Conservation (phyloP, 2,888 invertebrate genomes). For the Nomada ferruginata region DNA sequence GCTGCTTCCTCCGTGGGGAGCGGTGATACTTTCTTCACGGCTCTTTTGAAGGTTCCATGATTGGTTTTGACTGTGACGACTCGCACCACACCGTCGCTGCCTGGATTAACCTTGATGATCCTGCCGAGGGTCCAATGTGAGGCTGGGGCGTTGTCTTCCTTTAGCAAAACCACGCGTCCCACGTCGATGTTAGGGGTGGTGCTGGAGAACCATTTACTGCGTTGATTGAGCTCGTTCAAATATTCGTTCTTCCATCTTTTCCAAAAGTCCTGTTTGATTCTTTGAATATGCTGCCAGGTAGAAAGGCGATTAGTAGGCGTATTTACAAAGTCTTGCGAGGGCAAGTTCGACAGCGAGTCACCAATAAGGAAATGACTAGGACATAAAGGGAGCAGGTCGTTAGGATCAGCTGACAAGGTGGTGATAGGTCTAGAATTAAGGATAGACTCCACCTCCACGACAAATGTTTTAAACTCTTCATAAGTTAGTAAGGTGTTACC, state of each 20-base stretch:
- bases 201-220: conserved; percentile 18
- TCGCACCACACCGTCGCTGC: conserved; percentile 6
- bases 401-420: conserved; percentile 57
- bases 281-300: conserved; percentile 46
- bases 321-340: neutral
- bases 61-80: neutral
- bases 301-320: neutral
- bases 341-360: neutral
- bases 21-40: neutral
- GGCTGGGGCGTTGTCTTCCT: conserved; percentile 41
- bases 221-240: conserved; percentile 32
- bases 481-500: conserved; percentile 63
- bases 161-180: conserved; percentile 20
- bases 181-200: neutral
- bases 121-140: conserved; percentile 38
- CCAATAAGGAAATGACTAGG: conserved; percentile 65
- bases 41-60: neutral
- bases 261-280: conserved; percentile 65
- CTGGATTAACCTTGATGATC: conserved; percentile 28
- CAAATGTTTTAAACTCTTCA: conserved; percentile 67
- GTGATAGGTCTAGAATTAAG: conserved; percentile 62
- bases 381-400: conserved; percentile 58
- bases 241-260: conserved; percentile 56
- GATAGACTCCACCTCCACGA: conserved; percentile 58
- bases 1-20: neutral